Evolutionary conservation across 2,888 invertebrate species (phyloP).

Genomic region (Pomacea canaliculata): DNA sequence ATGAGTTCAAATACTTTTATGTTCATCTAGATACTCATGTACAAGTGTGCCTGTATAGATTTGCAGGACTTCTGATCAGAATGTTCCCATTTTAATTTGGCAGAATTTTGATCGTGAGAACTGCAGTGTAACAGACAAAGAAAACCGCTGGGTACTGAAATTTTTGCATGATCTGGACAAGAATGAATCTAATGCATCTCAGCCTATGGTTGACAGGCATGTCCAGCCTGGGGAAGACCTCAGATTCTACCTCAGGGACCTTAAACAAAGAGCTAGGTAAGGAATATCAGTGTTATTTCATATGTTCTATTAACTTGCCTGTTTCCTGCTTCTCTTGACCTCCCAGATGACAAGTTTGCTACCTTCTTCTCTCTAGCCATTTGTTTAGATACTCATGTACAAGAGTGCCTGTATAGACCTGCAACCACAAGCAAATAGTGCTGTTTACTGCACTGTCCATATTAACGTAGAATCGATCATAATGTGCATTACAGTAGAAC

Average conservation of each 20-base stretch:
- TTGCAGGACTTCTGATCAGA: no score
- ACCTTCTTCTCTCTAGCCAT: no score
- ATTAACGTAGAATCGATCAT: no score
- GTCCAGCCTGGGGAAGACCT: conserved; percentile 61
- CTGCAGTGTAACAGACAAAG: conserved; percentile 54
- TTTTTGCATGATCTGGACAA: conserved; percentile 43
- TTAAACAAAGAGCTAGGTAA: conserved; percentile 53
- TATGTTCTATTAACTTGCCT: background rate
- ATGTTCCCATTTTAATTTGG: background rate
- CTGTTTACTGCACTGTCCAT: no score
- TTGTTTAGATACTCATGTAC: no score
- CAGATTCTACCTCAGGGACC: conserved; percentile 53
- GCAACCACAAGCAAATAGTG: no score
- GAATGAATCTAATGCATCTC: background rate
- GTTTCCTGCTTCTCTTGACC: no score
- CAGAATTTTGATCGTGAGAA: conserved; percentile 55
- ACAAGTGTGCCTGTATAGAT: no score
- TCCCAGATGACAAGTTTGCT: no score
- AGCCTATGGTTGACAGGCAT: conserved; percentile 36
- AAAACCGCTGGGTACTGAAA: conserved; percentile 56
- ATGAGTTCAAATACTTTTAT: background rate
- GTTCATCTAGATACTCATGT: no score
- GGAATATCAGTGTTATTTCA: background rate
- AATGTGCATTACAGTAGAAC: no score
- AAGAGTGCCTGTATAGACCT: no score